Conservation (phyloP, 2,113 vertebrate species). For the Morone chrysops region DNA sequence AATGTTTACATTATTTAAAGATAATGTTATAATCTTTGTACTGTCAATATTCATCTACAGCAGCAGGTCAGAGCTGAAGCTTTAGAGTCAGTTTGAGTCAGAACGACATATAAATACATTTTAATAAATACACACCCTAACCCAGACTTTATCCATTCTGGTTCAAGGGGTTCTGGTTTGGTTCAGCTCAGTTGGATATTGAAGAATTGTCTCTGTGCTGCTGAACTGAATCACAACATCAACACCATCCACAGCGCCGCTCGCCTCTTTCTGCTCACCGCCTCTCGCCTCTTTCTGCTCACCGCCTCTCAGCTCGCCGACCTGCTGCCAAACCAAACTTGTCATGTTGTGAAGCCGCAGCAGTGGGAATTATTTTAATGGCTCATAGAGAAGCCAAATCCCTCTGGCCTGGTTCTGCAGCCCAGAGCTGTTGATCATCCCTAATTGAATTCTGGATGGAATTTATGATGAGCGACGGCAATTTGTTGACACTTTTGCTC, state of each 20-base stretch:
- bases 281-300: constrained; percentile 6
- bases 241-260: neutral
- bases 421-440: constrained; percentile 20
- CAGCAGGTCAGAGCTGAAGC: too few species aligned
- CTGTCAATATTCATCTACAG: neutral
- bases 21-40: neutral
- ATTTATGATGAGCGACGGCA: constrained; percentile 50
- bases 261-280: neutral
- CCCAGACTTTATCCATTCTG: too few species aligned
- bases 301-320: neutral
- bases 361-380: constrained; percentile 18
- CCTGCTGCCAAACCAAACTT: constrained; percentile 35
- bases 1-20: neutral
- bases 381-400: neutral
- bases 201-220: neutral
- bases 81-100: too few species aligned
- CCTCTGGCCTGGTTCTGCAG: constrained; percentile 5
- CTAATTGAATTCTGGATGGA: constrained; percentile 44
- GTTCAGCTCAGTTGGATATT: neutral
- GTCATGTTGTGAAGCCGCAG: constrained; percentile 25
- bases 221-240: neutral
- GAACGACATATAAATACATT: too few species aligned
- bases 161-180: neutral
- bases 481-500: constrained; percentile 54
- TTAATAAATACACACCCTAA: too few species aligned